Evolutionary conservation across 2,113 vertebrate genomes (phyloP).

Genomic region (Vulpes ferrilata): DNA sequence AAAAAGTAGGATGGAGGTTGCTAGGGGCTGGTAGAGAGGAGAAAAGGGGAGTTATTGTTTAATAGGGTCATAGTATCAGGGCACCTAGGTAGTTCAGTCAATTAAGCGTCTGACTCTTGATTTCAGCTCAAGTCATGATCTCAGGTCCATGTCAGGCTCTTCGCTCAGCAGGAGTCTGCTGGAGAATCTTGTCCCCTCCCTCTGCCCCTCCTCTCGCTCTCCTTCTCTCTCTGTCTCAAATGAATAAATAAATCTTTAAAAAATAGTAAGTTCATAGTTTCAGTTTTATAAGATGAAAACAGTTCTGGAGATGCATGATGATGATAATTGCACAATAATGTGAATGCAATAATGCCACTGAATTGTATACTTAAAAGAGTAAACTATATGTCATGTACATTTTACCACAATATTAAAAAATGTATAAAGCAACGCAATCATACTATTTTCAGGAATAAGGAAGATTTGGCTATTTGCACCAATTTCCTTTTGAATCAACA

Average conservation of each 20-base stretch:
- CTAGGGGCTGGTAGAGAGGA: background rate
- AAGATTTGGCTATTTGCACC: background rate
- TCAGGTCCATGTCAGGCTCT: rapidly evolving
- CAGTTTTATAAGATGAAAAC: background rate
- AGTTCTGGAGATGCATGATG: background rate
- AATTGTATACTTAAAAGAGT: background rate
- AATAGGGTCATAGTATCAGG: background rate
- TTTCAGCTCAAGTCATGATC: background rate
- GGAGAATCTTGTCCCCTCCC: background rate
- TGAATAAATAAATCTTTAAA: background rate
- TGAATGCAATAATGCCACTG: background rate
- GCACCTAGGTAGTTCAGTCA: background rate
- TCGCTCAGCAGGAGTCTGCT: background rate
- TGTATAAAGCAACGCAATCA: background rate
- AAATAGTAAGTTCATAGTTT: background rate
- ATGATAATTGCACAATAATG: background rate
- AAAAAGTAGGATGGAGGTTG: background rate
- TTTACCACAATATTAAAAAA: background rate
- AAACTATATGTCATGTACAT: background rate
- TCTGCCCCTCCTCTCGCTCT: background rate
- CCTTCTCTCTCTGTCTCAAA: background rate
- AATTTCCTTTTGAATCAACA: background rate
- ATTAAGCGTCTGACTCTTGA: background rate
- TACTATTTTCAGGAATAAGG: background rate
- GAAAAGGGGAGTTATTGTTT: background rate